phyloP scores from a whole-genome alignment of 1,140 invertebrate genomes.

The Drosophila asahinai region DNA sequence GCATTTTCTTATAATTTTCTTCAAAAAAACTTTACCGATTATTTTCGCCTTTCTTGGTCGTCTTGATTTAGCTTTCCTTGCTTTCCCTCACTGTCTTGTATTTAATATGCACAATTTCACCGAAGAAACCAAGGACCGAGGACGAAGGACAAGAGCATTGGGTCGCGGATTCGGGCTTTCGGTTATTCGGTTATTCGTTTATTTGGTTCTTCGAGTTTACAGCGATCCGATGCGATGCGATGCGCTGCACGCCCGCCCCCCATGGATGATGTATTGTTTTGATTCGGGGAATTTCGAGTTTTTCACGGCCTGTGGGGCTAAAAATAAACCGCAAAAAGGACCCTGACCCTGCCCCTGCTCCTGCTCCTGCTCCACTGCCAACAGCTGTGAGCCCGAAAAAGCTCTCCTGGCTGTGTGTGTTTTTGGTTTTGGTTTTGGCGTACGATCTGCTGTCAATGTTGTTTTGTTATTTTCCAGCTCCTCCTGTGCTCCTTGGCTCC shows the following conservation, averaged over 20 bases:
- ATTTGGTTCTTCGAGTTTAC: background rate
- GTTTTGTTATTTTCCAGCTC: constrained; percentile 21
- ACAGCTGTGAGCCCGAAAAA: constrained; percentile 40
- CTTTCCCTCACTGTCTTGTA: constrained; percentile 53
- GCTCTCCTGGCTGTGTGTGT: background rate
- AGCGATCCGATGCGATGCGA: constrained; percentile 13
- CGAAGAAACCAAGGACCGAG: constrained; percentile 32
- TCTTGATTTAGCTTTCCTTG: constrained; percentile 4
- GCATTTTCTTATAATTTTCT: background rate
- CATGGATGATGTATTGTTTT: constrained; percentile 76
- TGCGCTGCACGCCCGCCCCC: constrained; percentile 1
- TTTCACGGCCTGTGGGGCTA: constrained; percentile 56
- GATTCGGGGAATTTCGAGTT: constrained; percentile 48
- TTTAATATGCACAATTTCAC: constrained; percentile 77
- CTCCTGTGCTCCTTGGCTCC: constrained; percentile 8
- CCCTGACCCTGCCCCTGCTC: constrained; percentile 9
- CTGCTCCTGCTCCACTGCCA: constrained; percentile 2
- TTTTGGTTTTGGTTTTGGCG: constrained; percentile 12
- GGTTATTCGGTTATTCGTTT: constrained; percentile 8
- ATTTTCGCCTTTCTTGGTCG: constrained; percentile 2
- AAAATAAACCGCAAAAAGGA: constrained; percentile 64
- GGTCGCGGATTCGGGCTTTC: constrained; percentile 8
- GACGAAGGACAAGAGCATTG: constrained; percentile 25
- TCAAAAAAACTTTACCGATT: background rate
- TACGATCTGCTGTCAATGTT: constrained; percentile 48